Evolutionary conservation across 1,140 invertebrate species (phyloP).

Genomic region (Cataglyphis hispanica): DNA sequence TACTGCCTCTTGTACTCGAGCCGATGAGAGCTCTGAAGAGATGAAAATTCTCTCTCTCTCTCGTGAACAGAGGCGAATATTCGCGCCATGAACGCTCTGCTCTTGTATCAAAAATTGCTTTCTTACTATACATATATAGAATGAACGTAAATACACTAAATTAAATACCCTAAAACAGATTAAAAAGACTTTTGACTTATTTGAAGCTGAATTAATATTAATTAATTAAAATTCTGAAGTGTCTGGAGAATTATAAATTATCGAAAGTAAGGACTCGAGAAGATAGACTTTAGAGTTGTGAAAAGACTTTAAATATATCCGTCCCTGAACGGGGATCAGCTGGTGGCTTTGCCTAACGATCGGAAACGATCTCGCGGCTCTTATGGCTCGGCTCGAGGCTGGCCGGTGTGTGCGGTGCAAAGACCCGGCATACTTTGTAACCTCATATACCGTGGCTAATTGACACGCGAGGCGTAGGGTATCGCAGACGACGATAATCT

Average conservation of each 20-base stretch:
- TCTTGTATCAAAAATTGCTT: conserved; percentile 9
- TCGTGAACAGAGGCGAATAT: not conserved
- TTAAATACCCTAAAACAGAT: not conserved
- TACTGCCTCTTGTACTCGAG: conserved; percentile 26
- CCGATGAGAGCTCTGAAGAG: not conserved
- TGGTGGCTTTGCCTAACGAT: conserved; percentile 67
- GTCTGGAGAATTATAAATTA: not conserved
- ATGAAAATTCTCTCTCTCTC: conserved; percentile 21
- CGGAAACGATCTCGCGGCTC: conserved; percentile 71
- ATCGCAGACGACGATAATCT: conserved; percentile 80
- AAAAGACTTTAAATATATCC: not conserved
- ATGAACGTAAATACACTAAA: not conserved
- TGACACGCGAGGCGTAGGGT: conserved; percentile 82
- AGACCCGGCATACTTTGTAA: conserved; percentile 77
- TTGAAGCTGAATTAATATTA: too few species aligned
- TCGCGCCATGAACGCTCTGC: not conserved
- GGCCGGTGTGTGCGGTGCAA: conserved; percentile 66
- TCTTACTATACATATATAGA: not conserved
- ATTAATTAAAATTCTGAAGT: too few species aligned
- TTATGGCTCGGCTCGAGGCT: conserved; percentile 57
- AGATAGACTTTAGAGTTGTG: not conserved
- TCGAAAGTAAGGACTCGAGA: not conserved
- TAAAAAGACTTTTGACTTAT: not conserved
- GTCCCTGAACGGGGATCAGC: conserved; percentile 60
- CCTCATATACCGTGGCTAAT: conserved; percentile 81